Conservation (phyloP, 2,888 invertebrate genomes). For the Helobdella robusta region DNA sequence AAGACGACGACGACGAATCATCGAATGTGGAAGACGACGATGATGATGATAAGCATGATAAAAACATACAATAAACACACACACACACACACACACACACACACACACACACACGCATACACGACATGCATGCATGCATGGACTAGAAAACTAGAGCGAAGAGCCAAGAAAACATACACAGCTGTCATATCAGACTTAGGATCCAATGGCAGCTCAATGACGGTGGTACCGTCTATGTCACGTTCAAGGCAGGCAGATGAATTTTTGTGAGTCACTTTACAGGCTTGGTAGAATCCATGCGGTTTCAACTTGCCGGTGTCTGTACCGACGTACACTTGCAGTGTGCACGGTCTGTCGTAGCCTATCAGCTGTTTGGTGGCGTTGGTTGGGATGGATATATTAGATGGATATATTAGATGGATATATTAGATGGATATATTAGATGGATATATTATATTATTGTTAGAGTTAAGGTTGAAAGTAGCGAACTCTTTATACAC, state of each 20-base stretch:
- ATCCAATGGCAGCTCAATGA: constrained; percentile 82
- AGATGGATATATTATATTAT: background rate
- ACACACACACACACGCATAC: background rate
- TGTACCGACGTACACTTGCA: constrained; percentile 87
- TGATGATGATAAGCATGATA: background rate
- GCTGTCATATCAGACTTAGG: constrained; percentile 51
- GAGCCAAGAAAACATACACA: constrained; percentile 29
- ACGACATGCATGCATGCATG: background rate
- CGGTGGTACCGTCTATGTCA: constrained; percentile 83
- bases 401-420: background rate
- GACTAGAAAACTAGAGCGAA: background rate
- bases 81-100: background rate
- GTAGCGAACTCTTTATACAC: background rate
- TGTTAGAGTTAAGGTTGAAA: no score
- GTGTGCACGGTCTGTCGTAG: constrained; percentile 66
- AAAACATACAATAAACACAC: background rate
- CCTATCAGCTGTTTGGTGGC: constrained; percentile 60
- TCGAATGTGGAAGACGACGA: background rate
- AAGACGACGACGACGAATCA: no score
- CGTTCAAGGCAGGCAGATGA: constrained; percentile 81
- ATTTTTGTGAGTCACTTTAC: constrained; percentile 88
- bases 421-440: background rate
- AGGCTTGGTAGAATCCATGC: constrained; percentile 95
- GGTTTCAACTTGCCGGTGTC: constrained; percentile 81
- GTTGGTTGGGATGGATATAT: background rate